Conservation (phyloP, 2,113 vertebrate genomes). For the Anguilla japonica region DNA sequence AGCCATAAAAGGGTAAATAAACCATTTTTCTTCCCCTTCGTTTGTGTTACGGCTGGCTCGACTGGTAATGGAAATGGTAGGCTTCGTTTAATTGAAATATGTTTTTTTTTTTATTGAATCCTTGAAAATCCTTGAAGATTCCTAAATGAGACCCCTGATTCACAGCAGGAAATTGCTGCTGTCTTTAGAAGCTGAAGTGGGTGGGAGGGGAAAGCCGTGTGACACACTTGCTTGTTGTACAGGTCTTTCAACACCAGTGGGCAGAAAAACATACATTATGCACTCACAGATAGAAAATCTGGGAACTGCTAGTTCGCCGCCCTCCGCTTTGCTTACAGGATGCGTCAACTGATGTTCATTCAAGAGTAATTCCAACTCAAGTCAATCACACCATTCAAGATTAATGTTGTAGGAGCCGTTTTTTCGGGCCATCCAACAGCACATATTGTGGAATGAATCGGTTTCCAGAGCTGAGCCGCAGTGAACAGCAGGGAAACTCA, state of each 20-base stretch:
- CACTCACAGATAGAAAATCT: not conserved
- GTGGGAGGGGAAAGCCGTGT: not conserved
- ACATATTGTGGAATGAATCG: not conserved
- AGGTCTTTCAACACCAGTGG: not conserved
- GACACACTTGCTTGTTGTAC: not conserved
- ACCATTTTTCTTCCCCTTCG: too few species aligned
- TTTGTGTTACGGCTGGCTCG: too few species aligned
- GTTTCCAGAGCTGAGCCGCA: not conserved
- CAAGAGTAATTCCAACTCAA: not conserved
- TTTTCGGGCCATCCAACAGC: not conserved
- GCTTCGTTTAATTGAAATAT: too few species aligned
- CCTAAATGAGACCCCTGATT: not conserved
- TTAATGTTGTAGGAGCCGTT: not conserved
- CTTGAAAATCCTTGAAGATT: too few species aligned
- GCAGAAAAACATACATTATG: not conserved
- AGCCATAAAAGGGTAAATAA: too few species aligned
- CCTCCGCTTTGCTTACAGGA: constrained; percentile 4
- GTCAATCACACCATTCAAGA: constrained; percentile 1
- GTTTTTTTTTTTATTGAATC: too few species aligned
- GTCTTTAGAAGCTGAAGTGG: too few species aligned
- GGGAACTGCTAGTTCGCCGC: not conserved
- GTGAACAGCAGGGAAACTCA: not conserved
- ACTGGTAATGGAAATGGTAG: too few species aligned
- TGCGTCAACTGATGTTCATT: not conserved
- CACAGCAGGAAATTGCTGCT: not conserved